A percentile compares a stretch with the other conserved stretches of the same genome.
phyloP scores from a whole-genome alignment of 1,140 invertebrate species.

The Tetramorium simillimum region DNA sequence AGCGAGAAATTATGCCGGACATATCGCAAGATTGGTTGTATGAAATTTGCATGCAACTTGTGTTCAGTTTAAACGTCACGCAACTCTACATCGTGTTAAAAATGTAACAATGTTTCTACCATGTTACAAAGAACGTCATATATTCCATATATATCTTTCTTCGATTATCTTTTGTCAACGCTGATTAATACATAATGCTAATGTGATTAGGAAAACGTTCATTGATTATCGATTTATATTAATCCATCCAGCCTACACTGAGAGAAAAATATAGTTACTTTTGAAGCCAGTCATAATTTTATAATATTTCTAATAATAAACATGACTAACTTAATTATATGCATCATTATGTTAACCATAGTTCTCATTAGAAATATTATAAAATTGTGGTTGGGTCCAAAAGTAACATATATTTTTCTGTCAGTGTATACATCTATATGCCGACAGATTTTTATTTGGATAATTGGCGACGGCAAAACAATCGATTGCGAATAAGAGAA shows the following conservation, averaged over 20 bases:
- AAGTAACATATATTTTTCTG: no score
- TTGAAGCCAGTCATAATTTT: no score
- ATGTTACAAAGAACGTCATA: not conserved
- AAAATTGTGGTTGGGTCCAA: no score
- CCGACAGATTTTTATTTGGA: not conserved
- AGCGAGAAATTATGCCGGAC: slow-evolving; percentile 1
- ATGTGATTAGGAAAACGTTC: not conserved
- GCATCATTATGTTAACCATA: no score
- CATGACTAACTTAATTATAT: no score
- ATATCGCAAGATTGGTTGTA: not conserved
- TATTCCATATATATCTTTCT: not conserved
- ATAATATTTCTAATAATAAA: no score
- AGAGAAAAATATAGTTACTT: no score
- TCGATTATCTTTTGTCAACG: not conserved
- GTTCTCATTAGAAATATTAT: no score
- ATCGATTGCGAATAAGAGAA: not conserved
- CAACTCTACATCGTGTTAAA: not conserved
- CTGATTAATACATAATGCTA: not conserved
- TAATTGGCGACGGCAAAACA: not conserved
- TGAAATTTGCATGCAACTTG: not conserved
- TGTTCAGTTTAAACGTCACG: not conserved
- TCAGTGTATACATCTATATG: no score
- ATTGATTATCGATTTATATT: no score
- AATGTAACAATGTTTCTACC: not conserved
- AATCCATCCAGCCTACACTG: not conserved